phyloP scores from a whole-genome alignment of 2,888 invertebrate species.

The Oligia latruncula region DNA sequence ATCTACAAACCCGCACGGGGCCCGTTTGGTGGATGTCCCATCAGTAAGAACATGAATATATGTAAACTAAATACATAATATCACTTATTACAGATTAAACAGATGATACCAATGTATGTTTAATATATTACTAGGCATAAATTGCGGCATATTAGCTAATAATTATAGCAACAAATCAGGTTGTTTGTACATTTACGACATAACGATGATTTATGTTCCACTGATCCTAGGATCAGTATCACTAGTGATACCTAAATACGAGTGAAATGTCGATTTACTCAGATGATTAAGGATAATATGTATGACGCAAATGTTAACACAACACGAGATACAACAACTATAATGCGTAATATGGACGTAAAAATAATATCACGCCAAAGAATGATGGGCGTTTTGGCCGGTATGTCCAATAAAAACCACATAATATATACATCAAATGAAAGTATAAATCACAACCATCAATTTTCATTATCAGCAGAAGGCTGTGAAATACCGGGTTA shows the following conservation, averaged over 20 bases:
- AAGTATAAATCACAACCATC: too few species aligned
- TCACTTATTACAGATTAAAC: background rate
- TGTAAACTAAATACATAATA: background rate
- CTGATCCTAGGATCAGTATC: background rate
- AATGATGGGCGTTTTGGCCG: too few species aligned
- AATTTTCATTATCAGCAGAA: too few species aligned
- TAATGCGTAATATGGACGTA: too few species aligned
- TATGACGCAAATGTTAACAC: background rate
- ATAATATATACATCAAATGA: too few species aligned
- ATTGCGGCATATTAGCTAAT: conserved; percentile 28
- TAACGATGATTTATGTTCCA: conserved; percentile 36
- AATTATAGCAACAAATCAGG: conserved; percentile 33
- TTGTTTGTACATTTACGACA: conserved; percentile 22
- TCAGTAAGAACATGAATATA: background rate
- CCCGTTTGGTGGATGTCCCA: background rate
- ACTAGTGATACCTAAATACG: conserved; percentile 10
- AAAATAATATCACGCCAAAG: background rate
- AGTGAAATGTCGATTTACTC: conserved; percentile 16
- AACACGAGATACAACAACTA: background rate
- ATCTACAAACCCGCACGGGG: too few species aligned
- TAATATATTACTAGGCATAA: conserved; percentile 7
- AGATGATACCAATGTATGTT: background rate
- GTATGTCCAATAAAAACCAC: too few species aligned
- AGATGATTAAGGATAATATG: background rate
- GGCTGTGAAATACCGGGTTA: too few species aligned